Evolutionary conservation across 1,140 invertebrate species (phyloP), one percentile per base, ranked within the genome.

Genomic region (Drosophila pandora): DNA sequence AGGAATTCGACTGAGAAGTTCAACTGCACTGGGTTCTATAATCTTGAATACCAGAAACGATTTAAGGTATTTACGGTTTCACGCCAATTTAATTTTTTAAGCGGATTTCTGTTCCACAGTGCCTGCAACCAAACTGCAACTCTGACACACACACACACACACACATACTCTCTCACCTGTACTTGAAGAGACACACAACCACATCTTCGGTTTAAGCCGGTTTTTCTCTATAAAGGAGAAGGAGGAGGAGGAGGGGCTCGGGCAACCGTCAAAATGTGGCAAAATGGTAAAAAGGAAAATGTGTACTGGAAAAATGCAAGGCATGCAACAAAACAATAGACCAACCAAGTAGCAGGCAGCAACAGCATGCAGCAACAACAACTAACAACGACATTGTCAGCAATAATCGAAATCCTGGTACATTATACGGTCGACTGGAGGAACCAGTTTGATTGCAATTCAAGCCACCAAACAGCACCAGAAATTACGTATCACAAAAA

Each of bases 401-500:
- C 69, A 77, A 85, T 75, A 75, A 76, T 76, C 79, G 63, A 84
- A 83, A 72, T 75, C 69, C 41, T 56, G 76, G 67, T 79, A 83
- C 83, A 83, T 89, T 87, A 79, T 83, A 69, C 83, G 79, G 45
- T 63, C 81, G 79, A 88, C 55, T 88, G 65, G 87, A 72, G 75
- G 71, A 87, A 87, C 83, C 83, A 70, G 83, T 87, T 88, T 88
- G 76, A 87, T 88, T 87, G 83, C 83, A 87, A 87, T 83, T 68
- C 64, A 78, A 87, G 49, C 78, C 60, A 74, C 70, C 64, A 65
- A 76, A 85, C 84, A 81, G 55, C 77, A 48, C 79, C 80, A 87
- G 84, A 89, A 89, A 87, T 87, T 88, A 87, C 83, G 83, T 87
- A 88, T 82, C 83, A 88, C 82, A 76, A 82, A 87, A 78, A 61